Percentiles rank a stretch among this genome's conserved stretches.
phyloP scores from a whole-genome alignment of 2,888 invertebrate species.

The Chaetoderma sp. region DNA sequence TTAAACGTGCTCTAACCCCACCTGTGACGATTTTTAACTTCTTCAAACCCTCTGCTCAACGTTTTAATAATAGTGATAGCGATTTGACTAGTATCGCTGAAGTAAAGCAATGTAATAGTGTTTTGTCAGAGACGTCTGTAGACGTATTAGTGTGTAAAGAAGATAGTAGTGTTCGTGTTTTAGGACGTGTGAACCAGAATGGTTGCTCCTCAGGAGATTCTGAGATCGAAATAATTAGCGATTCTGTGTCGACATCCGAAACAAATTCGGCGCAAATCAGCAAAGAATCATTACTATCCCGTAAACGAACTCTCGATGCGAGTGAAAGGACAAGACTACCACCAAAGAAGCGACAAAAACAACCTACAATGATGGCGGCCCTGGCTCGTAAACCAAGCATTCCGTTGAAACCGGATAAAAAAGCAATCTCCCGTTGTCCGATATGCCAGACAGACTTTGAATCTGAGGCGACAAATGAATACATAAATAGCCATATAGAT shows the following conservation, averaged over 20 bases:
- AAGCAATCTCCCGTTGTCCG: constrained; percentile 42
- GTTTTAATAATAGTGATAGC: too few species aligned
- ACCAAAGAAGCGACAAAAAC: constrained; percentile 42
- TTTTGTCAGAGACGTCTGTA: neutral
- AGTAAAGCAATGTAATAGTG: neutral
- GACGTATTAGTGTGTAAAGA: neutral
- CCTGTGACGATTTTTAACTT: constrained; percentile 63
- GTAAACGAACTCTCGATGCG: neutral
- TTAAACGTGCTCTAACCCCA: constrained; percentile 54
- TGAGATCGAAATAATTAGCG: neutral
- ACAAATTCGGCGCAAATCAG: neutral
- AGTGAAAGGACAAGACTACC: constrained; percentile 4
- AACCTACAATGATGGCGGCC: constrained; percentile 45
- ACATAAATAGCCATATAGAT: constrained; percentile 63
- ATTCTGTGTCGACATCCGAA: neutral
- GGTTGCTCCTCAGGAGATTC: neutral
- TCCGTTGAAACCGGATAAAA: constrained; percentile 8
- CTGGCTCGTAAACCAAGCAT: constrained; percentile 41
- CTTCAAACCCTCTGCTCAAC: constrained; percentile 47
- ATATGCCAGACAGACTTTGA: constrained; percentile 55
- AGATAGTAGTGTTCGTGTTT: neutral
- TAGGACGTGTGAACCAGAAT: neutral
- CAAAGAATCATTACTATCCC: neutral
- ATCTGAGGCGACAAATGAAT: constrained; percentile 44
- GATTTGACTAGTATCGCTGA: neutral